Base-by-base conservation (phyloP, 2,888 invertebrate species). In the Catonia carolina region DNA sequence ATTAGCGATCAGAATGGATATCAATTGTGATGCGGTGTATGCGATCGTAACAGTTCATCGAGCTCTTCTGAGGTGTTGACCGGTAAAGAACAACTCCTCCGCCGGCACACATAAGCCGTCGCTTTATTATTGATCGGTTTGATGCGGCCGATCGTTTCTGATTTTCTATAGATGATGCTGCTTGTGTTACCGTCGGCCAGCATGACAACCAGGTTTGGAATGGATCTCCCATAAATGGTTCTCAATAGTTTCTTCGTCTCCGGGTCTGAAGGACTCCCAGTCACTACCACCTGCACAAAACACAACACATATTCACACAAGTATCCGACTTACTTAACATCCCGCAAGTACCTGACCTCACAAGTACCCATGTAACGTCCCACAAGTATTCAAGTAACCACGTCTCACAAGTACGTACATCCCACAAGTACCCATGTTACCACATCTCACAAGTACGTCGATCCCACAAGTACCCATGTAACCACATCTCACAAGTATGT, bases 21-120 rank as follows among this genome's bases (percentile, higher is more conserved):
- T n/a, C n/a, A n/a, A n/a, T n/a, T n/a, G n/a, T n/a, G n/a, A 27
- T 27, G 27, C 8, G 4, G 27, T 8, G 4, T 4, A 27, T 27
- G 27, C 27, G 4, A 8, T 8, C 8, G 5, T 8, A 87, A 73
- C 17, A 83, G 71, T 17, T 72, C 73, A 57, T 78, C 79, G 8
- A 88, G 75, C 55, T 83, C 80, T 14, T 78, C 77, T 0, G 83
- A 79, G 53, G 82, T 80, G 0, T 82, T 83, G 47, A 88, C 84
- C 2, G 89, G 89, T 53, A 88, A 73, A 4, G 84, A 83, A 71
- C 89, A 90, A 1, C 84, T 77, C 70, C 81, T 84, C 65, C 86
- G 82, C 5, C 84, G 78, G 69, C 90, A 90, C n/a, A 89, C 85
- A 70, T 85, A 89, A 18, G 85, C 89, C 0, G 85, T 81, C 0